Percentiles rank a stretch among this genome's conserved stretches.
Evolutionary conservation across 2,888 invertebrate genomes (phyloP).

Genomic region (Drosophila kuntzei): DNA sequence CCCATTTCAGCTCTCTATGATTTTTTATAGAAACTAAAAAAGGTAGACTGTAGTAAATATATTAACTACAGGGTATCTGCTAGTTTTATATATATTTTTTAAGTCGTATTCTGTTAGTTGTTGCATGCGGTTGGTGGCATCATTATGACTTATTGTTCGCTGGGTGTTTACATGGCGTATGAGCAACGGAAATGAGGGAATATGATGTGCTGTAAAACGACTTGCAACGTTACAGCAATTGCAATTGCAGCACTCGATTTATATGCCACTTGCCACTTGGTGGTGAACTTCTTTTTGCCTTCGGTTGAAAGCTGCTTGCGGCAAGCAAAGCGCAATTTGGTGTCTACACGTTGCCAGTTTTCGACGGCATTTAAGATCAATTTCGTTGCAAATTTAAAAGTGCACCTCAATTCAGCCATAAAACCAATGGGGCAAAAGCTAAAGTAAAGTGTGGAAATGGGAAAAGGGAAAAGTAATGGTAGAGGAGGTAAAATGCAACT

Average conservation of each 20-base stretch:
- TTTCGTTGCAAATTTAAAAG: slow-evolving; percentile 72
- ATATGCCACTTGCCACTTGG: slow-evolving; percentile 59
- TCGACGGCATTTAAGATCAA: slow-evolving; percentile 72
- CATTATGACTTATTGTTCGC: slow-evolving; percentile 75
- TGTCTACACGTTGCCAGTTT: slow-evolving; percentile 61
- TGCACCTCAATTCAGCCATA: slow-evolving; percentile 54
- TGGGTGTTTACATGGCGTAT: slow-evolving; percentile 71
- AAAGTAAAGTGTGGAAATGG: slow-evolving; percentile 2
- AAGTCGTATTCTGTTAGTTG: background rate
- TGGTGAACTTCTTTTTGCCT: slow-evolving; percentile 6
- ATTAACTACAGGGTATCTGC: slow-evolving; percentile 20
- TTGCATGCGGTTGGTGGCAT: slow-evolving; percentile 44
- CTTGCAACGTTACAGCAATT: slow-evolving; percentile 3
- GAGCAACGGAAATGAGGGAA: slow-evolving; percentile 59
- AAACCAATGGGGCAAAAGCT: slow-evolving; percentile 45
- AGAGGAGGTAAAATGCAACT: slow-evolving; percentile 12
- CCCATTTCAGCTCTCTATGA: too few species aligned
- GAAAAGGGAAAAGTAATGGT: background rate
- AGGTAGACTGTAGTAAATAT: too few species aligned
- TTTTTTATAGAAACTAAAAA: too few species aligned
- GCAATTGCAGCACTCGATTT: slow-evolving; percentile 59
- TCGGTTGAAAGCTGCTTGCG: slow-evolving; percentile 42
- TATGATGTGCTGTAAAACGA: slow-evolving; percentile 30
- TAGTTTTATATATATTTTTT: background rate
- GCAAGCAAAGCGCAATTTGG: slow-evolving; percentile 61